Evolutionary conservation across 2,797 vertebrate species (phyloP).

Genomic region (Cossypha dichroa): DNA sequence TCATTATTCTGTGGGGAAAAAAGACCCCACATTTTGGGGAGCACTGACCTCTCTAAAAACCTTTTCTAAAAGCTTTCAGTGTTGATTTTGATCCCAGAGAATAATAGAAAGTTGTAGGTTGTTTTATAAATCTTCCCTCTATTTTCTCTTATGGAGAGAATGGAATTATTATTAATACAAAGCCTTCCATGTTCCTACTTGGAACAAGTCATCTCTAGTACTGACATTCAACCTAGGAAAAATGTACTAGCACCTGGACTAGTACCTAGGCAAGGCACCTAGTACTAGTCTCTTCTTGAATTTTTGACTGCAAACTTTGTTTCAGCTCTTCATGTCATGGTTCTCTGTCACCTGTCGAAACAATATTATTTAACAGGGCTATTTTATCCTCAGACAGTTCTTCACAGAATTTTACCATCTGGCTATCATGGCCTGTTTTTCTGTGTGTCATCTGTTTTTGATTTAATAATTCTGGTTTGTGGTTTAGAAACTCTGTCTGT

Average conservation of each 20-base stretch:
- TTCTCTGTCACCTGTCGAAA: not conserved
- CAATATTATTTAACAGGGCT: not conserved
- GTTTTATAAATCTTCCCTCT: not conserved
- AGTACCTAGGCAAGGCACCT: not conserved
- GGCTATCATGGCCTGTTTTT: constrained; percentile 6
- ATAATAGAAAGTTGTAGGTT: not conserved
- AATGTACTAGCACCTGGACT: not conserved
- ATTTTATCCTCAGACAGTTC: constrained; percentile 27
- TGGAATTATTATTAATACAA: not conserved
- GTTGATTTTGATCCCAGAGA: not conserved
- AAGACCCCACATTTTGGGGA: not conserved
- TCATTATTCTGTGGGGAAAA: not conserved
- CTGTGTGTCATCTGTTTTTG: constrained; percentile 8
- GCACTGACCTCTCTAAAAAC: not conserved
- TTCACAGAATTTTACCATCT: constrained; percentile 48
- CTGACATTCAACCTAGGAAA: not conserved
- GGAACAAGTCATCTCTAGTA: not conserved
- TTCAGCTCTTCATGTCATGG: not conserved
- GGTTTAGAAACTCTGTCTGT: constrained; percentile 40
- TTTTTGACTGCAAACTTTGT: not conserved
- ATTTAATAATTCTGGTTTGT: constrained; percentile 47
- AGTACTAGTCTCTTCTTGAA: not conserved
- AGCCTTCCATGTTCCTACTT: not conserved
- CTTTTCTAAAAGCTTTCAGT: not conserved
- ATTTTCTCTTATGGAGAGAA: not conserved